Evolutionary conservation across 2,888 invertebrate genomes (phyloP), one percentile per base, ranked within the genome.

Genomic region (Phragmatobia fuliginosa): DNA sequence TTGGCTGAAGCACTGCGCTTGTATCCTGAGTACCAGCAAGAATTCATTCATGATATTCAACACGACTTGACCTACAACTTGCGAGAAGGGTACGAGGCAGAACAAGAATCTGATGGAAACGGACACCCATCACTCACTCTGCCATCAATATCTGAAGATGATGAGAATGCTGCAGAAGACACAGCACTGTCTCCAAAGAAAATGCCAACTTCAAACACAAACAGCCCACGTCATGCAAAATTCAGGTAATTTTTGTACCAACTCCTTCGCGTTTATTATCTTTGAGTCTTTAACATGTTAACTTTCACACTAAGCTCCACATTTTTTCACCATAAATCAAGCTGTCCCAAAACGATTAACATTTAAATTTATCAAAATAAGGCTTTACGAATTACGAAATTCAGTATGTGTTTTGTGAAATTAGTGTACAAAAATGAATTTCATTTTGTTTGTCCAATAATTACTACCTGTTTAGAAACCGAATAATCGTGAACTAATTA

Each of bases 61-160:
- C 99, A 99, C 88, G 99, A 99, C 90, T 96, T 99, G 69, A 99
- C 99, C 0, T 99, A 98, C 92, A 99, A 99, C 91, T 96, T 99
- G 66, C 96, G 99, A 62, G 99, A 99, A 89, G 99, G 99, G 7
- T 98, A 98, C 87, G 98, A 98, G 87, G 98, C 97, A 21, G 98
- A 98, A 95, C 96, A 96, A 88, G 97, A 97, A 85, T 97, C 96
- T 1, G 97, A 97, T 72, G 96, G 96, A 71, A 97, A 97, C 81
- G 97, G 97, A 16, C 96, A 97, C 67, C 98, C 98, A 1, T 97
- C 98, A 2, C 92, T 98, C 77, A 98, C 98, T 0, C 92, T 98
- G 61, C 99, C 99, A 4, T 99, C 99, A 52, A 99, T 99, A 88
- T 98, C 98, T 72, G 99, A 99, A 91, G 99, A 99, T 81, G 99